A percentile compares a stretch with the other conserved stretches of the same genome.
Conservation (phyloP, 92 coral and sea anemone species). For the Metridium senile region DNA sequence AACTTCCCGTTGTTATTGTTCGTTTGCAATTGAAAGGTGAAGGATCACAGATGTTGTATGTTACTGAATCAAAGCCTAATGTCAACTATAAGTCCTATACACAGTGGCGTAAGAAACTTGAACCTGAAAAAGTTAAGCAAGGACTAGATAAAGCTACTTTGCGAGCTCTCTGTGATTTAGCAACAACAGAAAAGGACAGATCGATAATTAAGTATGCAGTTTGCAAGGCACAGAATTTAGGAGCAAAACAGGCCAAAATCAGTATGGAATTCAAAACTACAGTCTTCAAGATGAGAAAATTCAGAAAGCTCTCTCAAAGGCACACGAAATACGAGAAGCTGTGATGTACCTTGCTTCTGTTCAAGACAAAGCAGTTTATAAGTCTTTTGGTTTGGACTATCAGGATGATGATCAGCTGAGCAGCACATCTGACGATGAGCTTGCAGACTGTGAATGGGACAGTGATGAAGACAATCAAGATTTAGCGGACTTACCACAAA, state of each 20-base stretch:
- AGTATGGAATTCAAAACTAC: slow-evolving; percentile 26
- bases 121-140: slow-evolving; percentile 14
- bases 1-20: slow-evolving; percentile 63
- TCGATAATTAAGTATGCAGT: slow-evolving; percentile 48
- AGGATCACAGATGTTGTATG: slow-evolving; percentile 54
- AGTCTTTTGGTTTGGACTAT: slow-evolving; percentile 22
- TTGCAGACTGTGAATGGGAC: slow-evolving; percentile 23
- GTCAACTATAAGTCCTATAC: slow-evolving; percentile 32
- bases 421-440: slow-evolving; percentile 33
- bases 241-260: slow-evolving; percentile 30
- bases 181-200: slow-evolving; percentile 61
- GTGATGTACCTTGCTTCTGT: slow-evolving; percentile 43
- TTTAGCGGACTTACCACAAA: too few relatives aligned
- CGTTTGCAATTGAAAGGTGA: slow-evolving; percentile 40
- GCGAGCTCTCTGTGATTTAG: slow-evolving; percentile 55
- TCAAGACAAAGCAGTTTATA: slow-evolving; percentile 40
- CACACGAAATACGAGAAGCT: slow-evolving; percentile 48
- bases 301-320: slow-evolving; percentile 30
- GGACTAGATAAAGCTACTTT: slow-evolving; percentile 37
- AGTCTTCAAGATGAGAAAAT: slow-evolving; percentile 24
- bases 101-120: slow-evolving; percentile 44
- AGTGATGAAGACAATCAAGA: slow-evolving; percentile 24
- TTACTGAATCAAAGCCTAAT: slow-evolving; percentile 51
- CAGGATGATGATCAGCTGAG: too few relatives aligned
- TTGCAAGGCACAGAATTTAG: slow-evolving; percentile 42